Evolutionary conservation across 2,797 vertebrate species (phyloP).

Genomic region (Tolypeutes matacus): DNA sequence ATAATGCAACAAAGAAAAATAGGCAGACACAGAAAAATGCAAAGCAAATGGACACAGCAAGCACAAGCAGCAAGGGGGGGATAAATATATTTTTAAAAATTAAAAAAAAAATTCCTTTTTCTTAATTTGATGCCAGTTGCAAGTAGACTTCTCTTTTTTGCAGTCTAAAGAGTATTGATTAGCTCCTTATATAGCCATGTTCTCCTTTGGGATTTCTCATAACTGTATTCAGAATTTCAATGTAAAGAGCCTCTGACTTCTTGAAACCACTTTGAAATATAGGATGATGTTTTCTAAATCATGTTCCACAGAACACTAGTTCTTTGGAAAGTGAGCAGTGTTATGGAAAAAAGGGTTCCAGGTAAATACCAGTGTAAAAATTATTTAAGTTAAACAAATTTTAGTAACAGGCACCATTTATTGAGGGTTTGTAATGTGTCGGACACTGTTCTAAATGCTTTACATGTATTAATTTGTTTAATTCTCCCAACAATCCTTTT

Average conservation of each 20-base stretch:
- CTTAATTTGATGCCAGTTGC: neutral
- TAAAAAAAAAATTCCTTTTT: neutral
- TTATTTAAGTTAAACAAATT: neutral
- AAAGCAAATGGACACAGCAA: no score
- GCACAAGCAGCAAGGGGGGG: no score
- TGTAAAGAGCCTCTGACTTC: neutral
- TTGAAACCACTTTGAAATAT: constrained; percentile 6
- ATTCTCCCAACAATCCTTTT: neutral
- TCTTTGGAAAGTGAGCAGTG: neutral
- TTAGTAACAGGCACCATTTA: neutral
- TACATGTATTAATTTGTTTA: neutral
- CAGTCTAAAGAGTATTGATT: neutral
- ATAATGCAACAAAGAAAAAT: no score
- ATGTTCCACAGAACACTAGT: neutral
- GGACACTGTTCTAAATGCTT: neutral
- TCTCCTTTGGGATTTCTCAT: neutral
- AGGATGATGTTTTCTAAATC: neutral
- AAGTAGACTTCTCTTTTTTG: neutral
- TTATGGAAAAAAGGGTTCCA: neutral
- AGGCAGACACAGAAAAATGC: no score
- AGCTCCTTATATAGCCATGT: neutral
- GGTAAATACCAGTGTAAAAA: neutral
- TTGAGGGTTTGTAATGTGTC: neutral
- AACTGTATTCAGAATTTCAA: neutral
- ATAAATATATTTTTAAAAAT: no score